Percentiles rank a stretch among this genome's conserved stretches.
Evolutionary conservation across 92 coral and sea anemone species (phyloP).

Genomic region (Isaurus tuberculatus): DNA sequence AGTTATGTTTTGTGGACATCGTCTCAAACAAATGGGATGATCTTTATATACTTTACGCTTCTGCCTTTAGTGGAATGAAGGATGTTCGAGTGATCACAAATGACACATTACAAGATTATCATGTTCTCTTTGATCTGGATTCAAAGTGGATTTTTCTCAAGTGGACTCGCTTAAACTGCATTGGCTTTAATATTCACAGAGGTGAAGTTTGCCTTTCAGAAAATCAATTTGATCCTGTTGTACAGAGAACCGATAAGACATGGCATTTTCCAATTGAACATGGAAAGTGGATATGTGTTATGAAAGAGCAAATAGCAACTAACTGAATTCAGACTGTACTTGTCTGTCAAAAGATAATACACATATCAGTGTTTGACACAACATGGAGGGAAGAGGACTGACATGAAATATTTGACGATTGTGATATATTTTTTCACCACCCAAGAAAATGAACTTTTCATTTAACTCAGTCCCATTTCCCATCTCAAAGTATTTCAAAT

Average conservation of each 20-base stretch:
- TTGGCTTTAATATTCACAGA: conserved; percentile 61
- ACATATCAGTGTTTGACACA: too few relatives aligned
- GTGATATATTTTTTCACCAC: too few relatives aligned
- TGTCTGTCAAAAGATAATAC: too few relatives aligned
- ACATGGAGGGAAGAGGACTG: too few relatives aligned
- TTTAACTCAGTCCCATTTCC: too few relatives aligned
- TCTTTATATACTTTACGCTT: conserved; percentile 83
- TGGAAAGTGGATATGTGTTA: conserved; percentile 88
- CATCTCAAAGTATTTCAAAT: too few relatives aligned
- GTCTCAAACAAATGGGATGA: conserved; percentile 63
- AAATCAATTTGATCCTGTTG: conserved; percentile 84
- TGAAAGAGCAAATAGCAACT: neutral
- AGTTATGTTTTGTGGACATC: conserved; percentile 29
- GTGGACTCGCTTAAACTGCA: conserved; percentile 86
- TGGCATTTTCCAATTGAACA: conserved; percentile 89
- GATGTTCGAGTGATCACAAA: conserved; percentile 72
- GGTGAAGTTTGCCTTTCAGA: conserved; percentile 48
- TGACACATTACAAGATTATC: conserved; percentile 89
- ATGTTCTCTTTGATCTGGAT: conserved; percentile 67
- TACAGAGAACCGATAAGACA: conserved; percentile 71
- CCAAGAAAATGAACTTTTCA: too few relatives aligned
- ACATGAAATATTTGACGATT: too few relatives aligned
- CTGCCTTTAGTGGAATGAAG: conserved; percentile 80
- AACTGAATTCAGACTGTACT: too few relatives aligned
- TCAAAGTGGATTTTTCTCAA: conserved; percentile 74